phyloP scores from a whole-genome alignment of 1,140 invertebrate genomes.

The Periplaneta americana region DNA sequence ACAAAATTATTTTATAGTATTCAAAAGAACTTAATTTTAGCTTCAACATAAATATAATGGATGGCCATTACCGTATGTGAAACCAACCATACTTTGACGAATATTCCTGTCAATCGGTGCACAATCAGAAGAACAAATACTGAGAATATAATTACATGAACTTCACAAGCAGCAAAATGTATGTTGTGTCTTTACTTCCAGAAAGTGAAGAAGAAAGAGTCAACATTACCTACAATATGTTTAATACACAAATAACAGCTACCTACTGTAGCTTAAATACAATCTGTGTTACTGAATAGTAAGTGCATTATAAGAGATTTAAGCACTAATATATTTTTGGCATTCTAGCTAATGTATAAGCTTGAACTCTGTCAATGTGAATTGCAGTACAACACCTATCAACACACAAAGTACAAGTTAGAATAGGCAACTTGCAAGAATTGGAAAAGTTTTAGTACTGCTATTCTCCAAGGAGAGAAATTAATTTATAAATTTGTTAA shows the following conservation, averaged over 20 bases:
- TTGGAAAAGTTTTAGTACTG: not conserved
- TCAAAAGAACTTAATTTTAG: too few relatives aligned
- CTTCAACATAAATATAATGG: too few relatives aligned
- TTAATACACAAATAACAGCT: not conserved
- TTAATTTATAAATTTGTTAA: not conserved
- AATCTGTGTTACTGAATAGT: not conserved
- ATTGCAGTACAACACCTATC: not conserved
- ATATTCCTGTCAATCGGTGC: too few relatives aligned
- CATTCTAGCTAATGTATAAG: not conserved
- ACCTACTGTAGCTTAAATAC: not conserved
- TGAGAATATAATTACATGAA: not conserved
- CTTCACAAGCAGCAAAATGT: not conserved
- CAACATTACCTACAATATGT: not conserved
- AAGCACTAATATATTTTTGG: not conserved
- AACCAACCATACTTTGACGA: too few relatives aligned
- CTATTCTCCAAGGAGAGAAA: not conserved
- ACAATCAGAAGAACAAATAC: too few relatives aligned
- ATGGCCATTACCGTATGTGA: too few relatives aligned
- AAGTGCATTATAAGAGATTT: not conserved
- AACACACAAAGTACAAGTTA: not conserved
- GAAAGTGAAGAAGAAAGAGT: not conserved
- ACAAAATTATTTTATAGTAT: too few relatives aligned
- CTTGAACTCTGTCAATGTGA: not conserved
- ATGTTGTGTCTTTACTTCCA: not conserved
- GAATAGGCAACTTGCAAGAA: not conserved